Evolutionary conservation across 2,888 invertebrate genomes (phyloP), one percentile per base, ranked within the genome.

Genomic region (Hedya salicella): DNA sequence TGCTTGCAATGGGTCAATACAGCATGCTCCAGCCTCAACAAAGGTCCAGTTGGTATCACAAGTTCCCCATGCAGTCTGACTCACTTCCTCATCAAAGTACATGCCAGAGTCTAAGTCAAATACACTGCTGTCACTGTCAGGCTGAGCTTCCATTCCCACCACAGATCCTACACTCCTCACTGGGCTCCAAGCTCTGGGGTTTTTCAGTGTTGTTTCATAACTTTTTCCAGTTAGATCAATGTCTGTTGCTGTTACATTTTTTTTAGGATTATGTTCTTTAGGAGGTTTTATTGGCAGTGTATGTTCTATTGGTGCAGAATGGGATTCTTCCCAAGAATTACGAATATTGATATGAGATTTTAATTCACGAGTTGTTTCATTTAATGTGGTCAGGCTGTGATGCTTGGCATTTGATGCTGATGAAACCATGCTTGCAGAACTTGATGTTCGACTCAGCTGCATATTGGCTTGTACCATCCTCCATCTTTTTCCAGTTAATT

Each of bases 401-500:
- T 95, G 95, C 72, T 95, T 94, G 48, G 94, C 89, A 76, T 94
- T 94, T 1, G 94, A 94, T 21, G 93, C 90, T 40, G 94, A 93
- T 68, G 94, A 94, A 66, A 95, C 92, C 67, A 95, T 92, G 82
- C 96, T 96, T 57, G 96, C 95, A 71, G 95, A 95, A 82, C 96
- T 96, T 71, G 96, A 96, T 53, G 97, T 96, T 71, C 97, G 93
- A 83, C 97, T 97, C 49, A 97, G 92, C 87, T 97, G 97, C 88
- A 96, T 94, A 52, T 96, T 95, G 21, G 96, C 96, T 78, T 96
- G 96, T 17, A 97, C 92, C 72, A 94, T 93, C 70, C 95, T 94
- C 98, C 98, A 98, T 73, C 96, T 95, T 83, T 97, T 97, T 0
- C 98, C 98, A 16, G 97, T 97, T 70, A 96, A 93, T 87, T 97